Conservation (phyloP, 2,113 vertebrate species). For the Siphamia tubifer region DNA sequence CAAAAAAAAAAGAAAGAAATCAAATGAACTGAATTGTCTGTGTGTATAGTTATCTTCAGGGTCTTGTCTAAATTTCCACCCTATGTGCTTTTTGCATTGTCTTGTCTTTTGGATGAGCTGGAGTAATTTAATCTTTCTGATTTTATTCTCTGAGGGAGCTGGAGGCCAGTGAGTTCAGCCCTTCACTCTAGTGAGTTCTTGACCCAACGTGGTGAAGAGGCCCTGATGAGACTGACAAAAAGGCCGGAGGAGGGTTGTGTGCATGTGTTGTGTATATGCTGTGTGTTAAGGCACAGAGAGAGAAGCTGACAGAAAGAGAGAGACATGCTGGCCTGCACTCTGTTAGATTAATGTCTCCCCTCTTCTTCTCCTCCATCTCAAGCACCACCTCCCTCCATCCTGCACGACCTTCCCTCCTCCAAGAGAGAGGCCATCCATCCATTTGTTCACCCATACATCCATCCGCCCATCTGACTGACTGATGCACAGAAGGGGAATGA, state of each 20-base stretch:
- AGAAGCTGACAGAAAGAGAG: slow-evolving; percentile 13
- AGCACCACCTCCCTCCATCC: slow-evolving; percentile 60
- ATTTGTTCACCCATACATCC: slow-evolving; percentile 57
- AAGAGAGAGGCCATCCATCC: slow-evolving; percentile 67
- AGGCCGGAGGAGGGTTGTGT: background rate
- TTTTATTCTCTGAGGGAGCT: background rate
- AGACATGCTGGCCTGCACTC: slow-evolving; percentile 49
- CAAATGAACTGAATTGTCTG: background rate
- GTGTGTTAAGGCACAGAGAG: background rate
- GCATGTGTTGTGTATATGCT: background rate
- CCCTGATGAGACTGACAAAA: slow-evolving; percentile 4
- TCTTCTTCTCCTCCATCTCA: slow-evolving; percentile 61
- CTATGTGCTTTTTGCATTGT: background rate
- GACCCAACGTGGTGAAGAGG: slow-evolving; percentile 7
- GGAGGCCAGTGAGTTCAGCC: background rate
- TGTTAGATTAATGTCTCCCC: slow-evolving; percentile 69
- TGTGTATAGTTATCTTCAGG: background rate
- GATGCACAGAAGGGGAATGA: slow-evolving; percentile 71
- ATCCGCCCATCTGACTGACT: slow-evolving; percentile 70
- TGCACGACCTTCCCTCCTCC: slow-evolving; percentile 70
- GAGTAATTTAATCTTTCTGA: slow-evolving; percentile 25
- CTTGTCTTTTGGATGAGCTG: background rate
- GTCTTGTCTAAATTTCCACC: background rate
- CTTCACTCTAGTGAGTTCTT: slow-evolving; percentile 19
- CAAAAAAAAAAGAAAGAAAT: background rate